Base-by-base conservation (phyloP, 1,140 invertebrate species). In the Heliconius himera region DNA sequence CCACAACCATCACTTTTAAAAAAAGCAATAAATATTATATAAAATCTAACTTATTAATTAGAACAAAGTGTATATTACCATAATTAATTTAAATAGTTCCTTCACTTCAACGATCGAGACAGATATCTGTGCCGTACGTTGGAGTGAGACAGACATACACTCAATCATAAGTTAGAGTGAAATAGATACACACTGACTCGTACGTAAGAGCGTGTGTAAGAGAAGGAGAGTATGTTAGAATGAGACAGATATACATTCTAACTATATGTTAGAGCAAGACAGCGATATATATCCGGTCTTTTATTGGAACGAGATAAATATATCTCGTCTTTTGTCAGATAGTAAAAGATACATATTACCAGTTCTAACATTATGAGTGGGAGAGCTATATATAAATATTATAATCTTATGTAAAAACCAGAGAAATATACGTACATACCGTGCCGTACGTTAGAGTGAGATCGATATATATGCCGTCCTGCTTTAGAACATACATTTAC, bases 11-110 rank as follows among this genome's bases (percentile, higher is more conserved):
- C 54, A 56, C 20, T 56, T 22, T 22, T 4, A 66, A 26, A 29
- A 66, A 66, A 66, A 26, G 11, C 26, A 66, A 66, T 20, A 51
- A 51, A 51, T 51, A 51, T 20, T 51, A 46, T 51, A 51, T 6
- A 51, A 51, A 51, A 51, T 18, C 18, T 46, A 46, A 9, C 60
- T 29, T 66, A 66, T 66, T 66, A 29, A 66, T 66, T 66, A 66
- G 26, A 66, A 66, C 60, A 66, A 66, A 66, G 60, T 29, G 9
- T 66, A 29, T 26, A 29, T 29, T 46, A 26, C 26, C 18, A 18
- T 66, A 66, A 66, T 66, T 66, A 29, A 66, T 66, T 29, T 66
- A 66, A 66, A 66, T 66, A 66, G n/a, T 29, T 66, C 60, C n/a
- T 66, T 29, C 60, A 29, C 60, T 66, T 1, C 13, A 66, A 66